Conservation (phyloP, 1,140 invertebrate species). For the Aricia agestis region DNA sequence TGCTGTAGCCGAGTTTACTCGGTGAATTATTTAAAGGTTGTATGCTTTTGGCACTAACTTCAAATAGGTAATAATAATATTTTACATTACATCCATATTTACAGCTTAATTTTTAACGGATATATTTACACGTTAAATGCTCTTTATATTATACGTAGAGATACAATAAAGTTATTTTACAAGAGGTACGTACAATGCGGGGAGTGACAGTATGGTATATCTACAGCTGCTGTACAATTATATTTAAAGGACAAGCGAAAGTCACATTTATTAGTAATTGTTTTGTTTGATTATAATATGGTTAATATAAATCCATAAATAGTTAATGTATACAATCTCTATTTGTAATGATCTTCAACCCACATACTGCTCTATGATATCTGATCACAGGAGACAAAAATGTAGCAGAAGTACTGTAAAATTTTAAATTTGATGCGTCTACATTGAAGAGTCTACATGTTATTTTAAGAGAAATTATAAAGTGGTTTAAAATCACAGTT, state of each 20-base stretch:
- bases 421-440: neutral
- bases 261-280: conserved; percentile 15
- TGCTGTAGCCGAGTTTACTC: neutral
- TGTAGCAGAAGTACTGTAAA: neutral
- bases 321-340: neutral
- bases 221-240: conserved; percentile 38
- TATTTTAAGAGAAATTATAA: neutral
- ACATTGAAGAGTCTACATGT: no score
- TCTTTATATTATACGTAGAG: conserved; percentile 35
- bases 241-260: conserved; percentile 36
- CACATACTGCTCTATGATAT: neutral
- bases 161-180: conserved; percentile 34
- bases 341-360: conserved; percentile 6
- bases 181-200: conserved; percentile 32
- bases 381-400: neutral
- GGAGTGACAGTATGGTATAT: conserved; percentile 31
- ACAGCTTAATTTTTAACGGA: conserved; percentile 52
- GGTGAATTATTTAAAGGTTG: conserved; percentile 25
- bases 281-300: conserved; percentile 12
- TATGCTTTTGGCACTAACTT: conserved; percentile 73
- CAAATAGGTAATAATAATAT: conserved; percentile 56
- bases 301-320: conserved; percentile 9
- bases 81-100: conserved; percentile 70
- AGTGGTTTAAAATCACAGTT: neutral
- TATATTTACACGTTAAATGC: conserved; percentile 58